Evolutionary conservation across 2,797 vertebrate species (phyloP), one percentile per base, ranked within the genome.

Genomic region (Setipinna tenuifilis): DNA sequence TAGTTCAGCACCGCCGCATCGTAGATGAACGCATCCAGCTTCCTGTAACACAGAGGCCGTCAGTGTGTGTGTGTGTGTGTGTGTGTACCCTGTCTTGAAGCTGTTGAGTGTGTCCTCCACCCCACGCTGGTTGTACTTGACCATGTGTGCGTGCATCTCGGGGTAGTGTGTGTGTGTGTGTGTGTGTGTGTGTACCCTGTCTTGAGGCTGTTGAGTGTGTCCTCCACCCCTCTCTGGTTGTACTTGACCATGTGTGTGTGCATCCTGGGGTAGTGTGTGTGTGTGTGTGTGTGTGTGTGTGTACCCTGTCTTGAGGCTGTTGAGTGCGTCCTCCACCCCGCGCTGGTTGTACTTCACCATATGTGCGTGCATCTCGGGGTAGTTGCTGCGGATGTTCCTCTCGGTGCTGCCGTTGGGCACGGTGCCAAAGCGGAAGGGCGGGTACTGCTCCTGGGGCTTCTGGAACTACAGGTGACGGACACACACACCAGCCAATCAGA

Each of bases 331-430:
- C 93, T 98, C 98, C 85, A 99, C 98, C 0, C 98, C 97, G 87
- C 97, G 97, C 94, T 99, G 98, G 95, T 99, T 99, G 96, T 99
- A 99, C 91, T 97, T 98, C 93, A 98, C 97, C 98, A 99, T 99
- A 95, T 99, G 98, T 41, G 96, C 94, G 93, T 99, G 98, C 98
- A 99, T 99, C 92, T 99, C 98, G 0, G 98, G 98, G 92, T 99
- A 99, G 94, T 99, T 99, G 87, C 97, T 99, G 89, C 98, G 95
- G 90, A 99, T 99, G 92, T 99, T 99, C 71, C 98, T 94, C 92
- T 99, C 98, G 0, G 98, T 99, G 96, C 98, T 99, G 91, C 98
- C 98, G 0, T 99, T 99, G 92, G 98, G 98, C 87, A 99, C 98
- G 0, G 98, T 99, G 88, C 98, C 98, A 2, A 99, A 99, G 91